phyloP scores from a whole-genome alignment of 2,888 invertebrate species.

The Tortrix viridana region DNA sequence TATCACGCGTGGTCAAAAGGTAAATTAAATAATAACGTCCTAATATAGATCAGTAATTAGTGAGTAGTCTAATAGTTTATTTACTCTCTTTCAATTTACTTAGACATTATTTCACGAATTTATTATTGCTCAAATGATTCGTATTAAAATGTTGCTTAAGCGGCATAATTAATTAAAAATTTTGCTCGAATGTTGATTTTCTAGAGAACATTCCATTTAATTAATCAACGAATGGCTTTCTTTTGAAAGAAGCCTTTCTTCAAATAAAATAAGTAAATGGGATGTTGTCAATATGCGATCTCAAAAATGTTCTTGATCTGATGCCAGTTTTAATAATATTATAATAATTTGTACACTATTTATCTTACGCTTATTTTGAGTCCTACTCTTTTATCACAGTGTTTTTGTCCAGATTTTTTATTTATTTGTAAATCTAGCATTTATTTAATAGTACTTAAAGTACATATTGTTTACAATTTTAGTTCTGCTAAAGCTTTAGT shows the following conservation, averaged over 20 bases:
- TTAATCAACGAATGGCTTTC: not conserved
- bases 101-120: not conserved
- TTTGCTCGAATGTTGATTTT: not conserved
- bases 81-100: not conserved
- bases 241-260: not conserved
- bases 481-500: conserved; percentile 53
- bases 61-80: not conserved
- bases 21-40: not conserved
- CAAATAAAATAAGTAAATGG: too few species aligned
- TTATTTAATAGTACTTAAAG: conserved; percentile 25
- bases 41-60: conserved; percentile 5
- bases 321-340: not conserved
- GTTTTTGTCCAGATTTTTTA: conserved; percentile 11
- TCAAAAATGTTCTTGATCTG: not conserved
- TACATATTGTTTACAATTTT: conserved; percentile 39
- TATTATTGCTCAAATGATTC: not conserved
- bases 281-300: too few species aligned
- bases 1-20: too few species aligned
- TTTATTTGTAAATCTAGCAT: conserved; percentile 29
- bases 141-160: not conserved
- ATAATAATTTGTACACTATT: not conserved
- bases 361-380: conserved; percentile 21
- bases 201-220: not conserved
- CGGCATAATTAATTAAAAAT: not conserved
- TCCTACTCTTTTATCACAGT: conserved; percentile 7